These are phyloP conservation scores for Tetheella fluctuosa DNA, from an alignment of 2,888 invertebrate genomes.

Conservation along the genomic window DNA sequence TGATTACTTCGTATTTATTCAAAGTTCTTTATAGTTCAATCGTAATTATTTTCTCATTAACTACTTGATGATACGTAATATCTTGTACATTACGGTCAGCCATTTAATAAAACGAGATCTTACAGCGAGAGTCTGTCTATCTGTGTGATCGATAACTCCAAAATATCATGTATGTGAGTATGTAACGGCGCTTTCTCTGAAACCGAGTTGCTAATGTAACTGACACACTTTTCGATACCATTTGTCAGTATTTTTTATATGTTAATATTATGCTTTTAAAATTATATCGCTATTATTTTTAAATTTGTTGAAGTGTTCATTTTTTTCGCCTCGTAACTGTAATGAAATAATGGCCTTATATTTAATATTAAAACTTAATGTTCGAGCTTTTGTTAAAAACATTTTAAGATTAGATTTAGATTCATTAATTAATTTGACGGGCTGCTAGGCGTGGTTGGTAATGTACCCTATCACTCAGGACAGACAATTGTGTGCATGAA, in stretches of 20 bases:
- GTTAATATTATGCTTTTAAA: not conserved
- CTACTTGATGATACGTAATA: not conserved
- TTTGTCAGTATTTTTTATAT: conserved; percentile 6
- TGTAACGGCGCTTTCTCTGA: conserved; percentile 32
- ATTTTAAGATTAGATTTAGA: too few relatives aligned
- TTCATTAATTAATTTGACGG: too few relatives aligned
- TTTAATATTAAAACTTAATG: too few relatives aligned
- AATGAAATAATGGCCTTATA: not conserved
- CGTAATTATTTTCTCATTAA: too few relatives aligned
- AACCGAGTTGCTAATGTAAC: not conserved
- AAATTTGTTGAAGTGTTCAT: not conserved
- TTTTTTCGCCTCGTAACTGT: not conserved
- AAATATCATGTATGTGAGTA: conserved; percentile 19
- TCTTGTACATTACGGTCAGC: not conserved
- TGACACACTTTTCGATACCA: not conserved
- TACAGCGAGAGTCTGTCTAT: not conserved
- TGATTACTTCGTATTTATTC: too few relatives aligned
- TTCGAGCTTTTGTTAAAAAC: too few relatives aligned
- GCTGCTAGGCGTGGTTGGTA: too few relatives aligned
- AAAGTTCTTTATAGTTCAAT: too few relatives aligned
- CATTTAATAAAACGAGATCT: not conserved
- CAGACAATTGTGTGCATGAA: too few relatives aligned
- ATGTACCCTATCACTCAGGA: too few relatives aligned
- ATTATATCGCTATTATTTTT: not conserved
- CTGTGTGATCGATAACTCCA: conserved; percentile 33